These are phyloP conservation scores for Eira barbara DNA, from an alignment of 2,113 vertebrate genomes.

Conservation along the genomic window DNA sequence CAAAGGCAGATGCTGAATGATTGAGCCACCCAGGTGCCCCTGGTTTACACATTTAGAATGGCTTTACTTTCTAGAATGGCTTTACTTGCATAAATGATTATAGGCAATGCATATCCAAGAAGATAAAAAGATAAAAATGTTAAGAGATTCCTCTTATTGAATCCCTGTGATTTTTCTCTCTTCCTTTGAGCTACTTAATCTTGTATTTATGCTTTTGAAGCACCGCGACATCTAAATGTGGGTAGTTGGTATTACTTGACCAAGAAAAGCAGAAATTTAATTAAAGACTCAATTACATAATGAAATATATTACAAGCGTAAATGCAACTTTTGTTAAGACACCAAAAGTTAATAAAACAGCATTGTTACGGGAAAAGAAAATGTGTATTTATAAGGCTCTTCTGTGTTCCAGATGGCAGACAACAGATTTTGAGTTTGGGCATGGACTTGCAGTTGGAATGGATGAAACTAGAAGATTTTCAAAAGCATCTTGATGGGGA, in stretches of 20 bases:
- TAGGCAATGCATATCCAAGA: not conserved
- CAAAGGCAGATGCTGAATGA: no score
- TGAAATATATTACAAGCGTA: not conserved
- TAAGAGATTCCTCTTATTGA: not conserved
- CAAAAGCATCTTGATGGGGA: conserved; percentile 96
- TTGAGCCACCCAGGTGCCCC: no score
- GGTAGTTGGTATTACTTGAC: not conserved
- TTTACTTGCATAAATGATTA: not conserved
- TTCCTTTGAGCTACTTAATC: no score
- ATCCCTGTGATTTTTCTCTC: not conserved
- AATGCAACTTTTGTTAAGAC: not conserved
- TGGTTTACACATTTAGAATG: not conserved
- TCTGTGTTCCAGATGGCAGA: conserved; percentile 73
- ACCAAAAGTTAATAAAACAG: not conserved
- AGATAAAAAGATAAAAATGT: not conserved
- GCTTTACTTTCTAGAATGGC: not conserved
- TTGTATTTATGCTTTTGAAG: not conserved
- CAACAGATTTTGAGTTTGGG: conserved; percentile 90
- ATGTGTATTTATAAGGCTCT: not conserved
- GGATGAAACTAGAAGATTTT: conserved; percentile 97
- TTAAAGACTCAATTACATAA: not conserved
- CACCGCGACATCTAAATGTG: not conserved
- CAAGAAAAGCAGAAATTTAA: not conserved
- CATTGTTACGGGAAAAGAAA: not conserved
- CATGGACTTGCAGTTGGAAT: conserved; percentile 96